phyloP scores from a whole-genome alignment of 2,797 vertebrate species.

The Sciaenops ocellatus region DNA sequence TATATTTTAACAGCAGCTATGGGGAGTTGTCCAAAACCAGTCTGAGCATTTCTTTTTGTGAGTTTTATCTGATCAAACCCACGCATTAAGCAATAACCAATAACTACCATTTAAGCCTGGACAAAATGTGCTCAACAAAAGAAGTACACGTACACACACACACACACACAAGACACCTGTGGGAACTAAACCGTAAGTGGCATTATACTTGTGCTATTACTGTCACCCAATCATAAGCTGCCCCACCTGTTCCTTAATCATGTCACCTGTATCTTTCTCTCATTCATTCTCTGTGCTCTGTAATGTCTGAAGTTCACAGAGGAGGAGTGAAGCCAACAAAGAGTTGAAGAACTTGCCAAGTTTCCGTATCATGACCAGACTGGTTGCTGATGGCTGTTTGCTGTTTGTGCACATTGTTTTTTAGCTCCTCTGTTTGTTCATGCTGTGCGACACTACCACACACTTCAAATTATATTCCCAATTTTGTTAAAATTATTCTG shows the following conservation, averaged over 20 bases:
- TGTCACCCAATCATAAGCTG: constrained; percentile 67
- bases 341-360: constrained; percentile 41
- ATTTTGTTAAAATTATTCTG: neutral
- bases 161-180: constrained; percentile 43
- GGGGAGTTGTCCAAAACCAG: neutral
- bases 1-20: neutral
- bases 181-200: constrained; percentile 46
- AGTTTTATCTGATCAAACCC: neutral
- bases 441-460: neutral
- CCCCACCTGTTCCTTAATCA: constrained; percentile 69
- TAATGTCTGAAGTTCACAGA: constrained; percentile 54
- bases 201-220: constrained; percentile 52
- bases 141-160: neutral
- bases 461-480: neutral
- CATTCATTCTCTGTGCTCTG: constrained; percentile 40
- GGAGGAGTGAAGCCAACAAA: constrained; percentile 62
- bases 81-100: neutral
- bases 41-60: neutral
- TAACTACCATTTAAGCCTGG: neutral
- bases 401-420: neutral
- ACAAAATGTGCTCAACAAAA: neutral
- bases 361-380: constrained; percentile 45
- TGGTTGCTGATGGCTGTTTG: constrained; percentile 14
- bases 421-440: neutral
- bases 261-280: constrained; percentile 60